phyloP scores from a whole-genome alignment of 2,888 invertebrate genomes.

The Bombyx huttoni region DNA sequence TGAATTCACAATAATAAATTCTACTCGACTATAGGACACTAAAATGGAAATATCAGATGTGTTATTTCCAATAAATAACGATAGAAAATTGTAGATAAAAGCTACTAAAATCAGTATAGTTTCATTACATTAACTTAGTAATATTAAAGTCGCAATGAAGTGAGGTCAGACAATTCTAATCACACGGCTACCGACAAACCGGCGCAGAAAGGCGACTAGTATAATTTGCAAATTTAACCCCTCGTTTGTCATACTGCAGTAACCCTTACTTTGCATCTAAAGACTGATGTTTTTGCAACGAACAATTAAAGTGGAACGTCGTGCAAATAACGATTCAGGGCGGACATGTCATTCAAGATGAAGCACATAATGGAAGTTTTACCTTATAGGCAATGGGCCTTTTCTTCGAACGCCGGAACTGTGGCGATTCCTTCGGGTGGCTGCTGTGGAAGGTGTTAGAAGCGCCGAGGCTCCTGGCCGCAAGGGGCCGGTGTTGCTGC shows the following conservation, averaged over 20 bases:
- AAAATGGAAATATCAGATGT: no score
- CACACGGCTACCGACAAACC: slow-evolving; percentile 32
- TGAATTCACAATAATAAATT: no score
- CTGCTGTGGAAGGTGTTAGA: slow-evolving; percentile 38
- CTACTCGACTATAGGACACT: no score
- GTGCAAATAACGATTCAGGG: slow-evolving; percentile 34
- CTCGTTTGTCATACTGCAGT: slow-evolving; percentile 39
- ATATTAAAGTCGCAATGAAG: slow-evolving; percentile 44
- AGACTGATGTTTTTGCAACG: slow-evolving; percentile 11
- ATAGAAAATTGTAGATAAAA: neutral
- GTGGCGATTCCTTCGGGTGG: slow-evolving; percentile 38
- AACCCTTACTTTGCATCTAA: slow-evolving; percentile 12
- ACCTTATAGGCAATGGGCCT: slow-evolving; percentile 60
- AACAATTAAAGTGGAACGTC: slow-evolving; percentile 30
- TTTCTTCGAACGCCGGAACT: slow-evolving; percentile 59
- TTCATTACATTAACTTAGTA: slow-evolving; percentile 3
- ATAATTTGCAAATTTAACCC: slow-evolving; percentile 12
- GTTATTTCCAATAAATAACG: no score
- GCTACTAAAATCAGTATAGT: neutral
- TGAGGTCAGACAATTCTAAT: slow-evolving; percentile 40
- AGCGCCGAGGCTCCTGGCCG: slow-evolving; percentile 64
- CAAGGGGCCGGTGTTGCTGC: slow-evolving; percentile 66
- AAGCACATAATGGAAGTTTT: slow-evolving; percentile 25
- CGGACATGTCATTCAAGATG: slow-evolving; percentile 28
- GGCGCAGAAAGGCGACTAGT: slow-evolving; percentile 21